A percentile compares a stretch with the other conserved stretches of the same genome.
These are phyloP conservation scores for Ophioninae sp. DNA, from an alignment of 2,888 invertebrate species.

Conservation along the genomic window DNA sequence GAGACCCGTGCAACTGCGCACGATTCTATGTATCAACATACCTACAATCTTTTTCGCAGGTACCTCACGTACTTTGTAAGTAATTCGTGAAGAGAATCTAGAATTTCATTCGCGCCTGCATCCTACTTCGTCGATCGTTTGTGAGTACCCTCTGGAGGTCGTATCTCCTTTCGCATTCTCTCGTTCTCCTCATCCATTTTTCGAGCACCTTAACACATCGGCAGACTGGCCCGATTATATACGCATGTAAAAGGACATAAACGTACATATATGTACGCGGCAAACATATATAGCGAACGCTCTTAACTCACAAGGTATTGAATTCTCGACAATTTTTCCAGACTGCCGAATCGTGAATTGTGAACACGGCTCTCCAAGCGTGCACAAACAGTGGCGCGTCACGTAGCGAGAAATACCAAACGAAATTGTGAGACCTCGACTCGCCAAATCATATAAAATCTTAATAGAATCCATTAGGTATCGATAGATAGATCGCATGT, in stretches of 20 bases:
- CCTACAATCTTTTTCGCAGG: constrained; percentile 66
- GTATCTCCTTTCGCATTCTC: constrained; percentile 59
- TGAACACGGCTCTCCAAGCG: constrained; percentile 18
- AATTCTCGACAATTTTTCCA: constrained; percentile 54
- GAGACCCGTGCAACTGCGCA: constrained; percentile 46
- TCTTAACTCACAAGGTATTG: constrained; percentile 19
- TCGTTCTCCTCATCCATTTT: constrained; percentile 45
- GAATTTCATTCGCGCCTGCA: constrained; percentile 66
- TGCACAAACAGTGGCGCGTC: constrained; percentile 1
- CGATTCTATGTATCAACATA: constrained; percentile 31
- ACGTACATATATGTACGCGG: constrained; percentile 5
- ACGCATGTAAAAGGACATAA: background rate
- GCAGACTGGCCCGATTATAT: constrained; percentile 28
- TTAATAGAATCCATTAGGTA: constrained; percentile 19
- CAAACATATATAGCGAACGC: background rate
- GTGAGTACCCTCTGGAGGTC: constrained; percentile 51
- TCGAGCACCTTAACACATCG: constrained; percentile 41
- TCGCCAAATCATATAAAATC: constrained; percentile 23
- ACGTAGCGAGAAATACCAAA: constrained; percentile 23
- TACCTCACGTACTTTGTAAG: constrained; percentile 73
- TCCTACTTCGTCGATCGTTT: constrained; percentile 38
- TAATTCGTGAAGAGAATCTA: constrained; percentile 76
- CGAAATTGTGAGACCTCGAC: constrained; percentile 23
- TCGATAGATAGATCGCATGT: constrained; percentile 9
- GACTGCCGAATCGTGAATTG: constrained; percentile 51